phyloP scores from a whole-genome alignment of 2,797 vertebrate genomes.

The Rhodeus uyekii region DNA sequence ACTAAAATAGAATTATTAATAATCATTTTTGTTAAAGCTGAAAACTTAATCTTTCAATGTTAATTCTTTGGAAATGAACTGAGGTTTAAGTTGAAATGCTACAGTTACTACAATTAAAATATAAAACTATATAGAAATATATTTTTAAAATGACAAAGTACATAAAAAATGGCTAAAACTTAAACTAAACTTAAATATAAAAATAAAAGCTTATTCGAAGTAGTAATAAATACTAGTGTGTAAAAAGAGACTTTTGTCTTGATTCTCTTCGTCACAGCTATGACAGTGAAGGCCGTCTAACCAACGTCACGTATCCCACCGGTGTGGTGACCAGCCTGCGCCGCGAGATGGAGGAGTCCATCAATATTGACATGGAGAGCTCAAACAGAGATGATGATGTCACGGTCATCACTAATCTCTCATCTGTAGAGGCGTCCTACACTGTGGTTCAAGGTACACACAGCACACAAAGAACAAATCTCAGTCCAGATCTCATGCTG shows the following conservation, averaged over 20 bases:
- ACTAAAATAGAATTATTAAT: neutral
- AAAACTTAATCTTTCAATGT: neutral
- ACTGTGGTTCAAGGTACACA: conserved; percentile 86
- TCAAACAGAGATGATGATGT: conserved; percentile 89
- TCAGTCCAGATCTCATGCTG: conserved; percentile 8
- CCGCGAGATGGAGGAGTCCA: conserved; percentile 87
- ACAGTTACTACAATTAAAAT: neutral
- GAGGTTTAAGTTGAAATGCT: neutral
- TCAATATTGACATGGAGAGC: conserved; percentile 89
- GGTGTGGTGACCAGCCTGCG: conserved; percentile 88
- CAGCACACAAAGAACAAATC: neutral
- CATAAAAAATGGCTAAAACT: neutral
- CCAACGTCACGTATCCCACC: conserved; percentile 87
- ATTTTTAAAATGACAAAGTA: neutral
- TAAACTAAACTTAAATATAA: neutral
- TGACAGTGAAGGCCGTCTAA: conserved; percentile 87
- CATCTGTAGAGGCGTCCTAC: conserved; percentile 87
- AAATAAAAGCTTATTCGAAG: neutral
- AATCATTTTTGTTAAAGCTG: neutral
- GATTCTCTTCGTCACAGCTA: conserved; percentile 72
- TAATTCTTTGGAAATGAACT: neutral
- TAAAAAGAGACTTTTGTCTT: no score
- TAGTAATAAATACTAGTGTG: neutral
- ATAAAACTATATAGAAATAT: neutral
- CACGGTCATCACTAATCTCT: conserved; percentile 88